Percentiles rank a stretch among this genome's conserved stretches.
phyloP scores from a whole-genome alignment of 2,888 invertebrate species.

The Chymomyza fuscimana region DNA sequence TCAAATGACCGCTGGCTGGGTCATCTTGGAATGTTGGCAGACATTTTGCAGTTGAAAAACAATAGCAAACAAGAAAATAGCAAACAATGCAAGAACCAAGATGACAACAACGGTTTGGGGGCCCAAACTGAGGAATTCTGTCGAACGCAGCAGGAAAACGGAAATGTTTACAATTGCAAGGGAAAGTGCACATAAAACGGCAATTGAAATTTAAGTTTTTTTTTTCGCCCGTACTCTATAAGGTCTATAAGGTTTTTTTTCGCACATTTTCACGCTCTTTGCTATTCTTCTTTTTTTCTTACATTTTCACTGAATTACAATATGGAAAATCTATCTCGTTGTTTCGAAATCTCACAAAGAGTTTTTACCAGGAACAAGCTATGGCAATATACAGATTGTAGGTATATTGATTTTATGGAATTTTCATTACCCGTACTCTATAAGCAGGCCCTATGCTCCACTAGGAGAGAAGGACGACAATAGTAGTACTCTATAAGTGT shows the following conservation, averaged over 20 bases:
- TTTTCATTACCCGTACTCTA: constrained; percentile 46
- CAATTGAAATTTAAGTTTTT: constrained; percentile 26
- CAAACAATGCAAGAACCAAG: constrained; percentile 16
- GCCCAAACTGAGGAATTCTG: constrained; percentile 4
- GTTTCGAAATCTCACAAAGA: background rate
- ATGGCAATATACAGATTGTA: background rate
- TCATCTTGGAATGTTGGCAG: constrained; percentile 1
- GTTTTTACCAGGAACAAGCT: background rate
- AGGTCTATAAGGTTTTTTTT: constrained; percentile 23
- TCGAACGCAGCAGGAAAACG: background rate
- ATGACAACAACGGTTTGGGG: background rate
- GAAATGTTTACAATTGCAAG: background rate
- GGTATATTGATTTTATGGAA: constrained; percentile 50
- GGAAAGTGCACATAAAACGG: constrained; percentile 5
- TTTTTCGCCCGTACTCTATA: no score
- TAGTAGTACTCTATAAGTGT: background rate
- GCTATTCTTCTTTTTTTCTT: constrained; percentile 25
- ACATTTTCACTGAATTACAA: background rate
- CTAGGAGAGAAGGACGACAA: no score
- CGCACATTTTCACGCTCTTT: background rate
- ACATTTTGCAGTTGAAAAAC: constrained; percentile 7
- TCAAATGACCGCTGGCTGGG: constrained; percentile 1
- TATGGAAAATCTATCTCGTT: no score
- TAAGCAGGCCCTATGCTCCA: no score
- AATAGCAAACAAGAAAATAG: constrained; percentile 18